Evolutionary conservation across 2,888 invertebrate species (phyloP).

Genomic region (Byasa hedistus): DNA sequence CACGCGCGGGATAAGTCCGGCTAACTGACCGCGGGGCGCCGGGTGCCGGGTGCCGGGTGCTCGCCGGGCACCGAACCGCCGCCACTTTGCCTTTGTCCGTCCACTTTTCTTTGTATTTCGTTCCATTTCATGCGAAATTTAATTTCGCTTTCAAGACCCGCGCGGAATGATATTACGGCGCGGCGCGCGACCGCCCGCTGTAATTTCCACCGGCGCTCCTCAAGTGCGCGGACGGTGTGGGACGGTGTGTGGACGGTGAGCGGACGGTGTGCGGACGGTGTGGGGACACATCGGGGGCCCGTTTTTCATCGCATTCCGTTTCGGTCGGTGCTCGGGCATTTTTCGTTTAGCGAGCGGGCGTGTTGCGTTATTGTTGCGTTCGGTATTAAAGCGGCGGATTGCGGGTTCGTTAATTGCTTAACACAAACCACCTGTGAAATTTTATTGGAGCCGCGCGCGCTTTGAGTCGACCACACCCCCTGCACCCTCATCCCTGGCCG

Average conservation of each 20-base stretch:
- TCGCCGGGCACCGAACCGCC: slow-evolving; percentile 23
- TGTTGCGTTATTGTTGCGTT: slow-evolving; percentile 38
- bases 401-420: slow-evolving; percentile 73
- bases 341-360: slow-evolving; percentile 58
- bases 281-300: no score
- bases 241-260: no score
- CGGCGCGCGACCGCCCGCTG: slow-evolving; percentile 66
- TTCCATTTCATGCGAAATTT: slow-evolving; percentile 80
- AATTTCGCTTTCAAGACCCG: slow-evolving; percentile 80
- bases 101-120: slow-evolving; percentile 77
- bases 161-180: slow-evolving; percentile 75
- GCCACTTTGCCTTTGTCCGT: slow-evolving; percentile 71
- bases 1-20: slow-evolving; percentile 46
- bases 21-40: slow-evolving; percentile 63
- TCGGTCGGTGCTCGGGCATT: slow-evolving; percentile 43
- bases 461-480: slow-evolving; percentile 43
- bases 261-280: no score
- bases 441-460: slow-evolving; percentile 49
- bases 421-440: slow-evolving; percentile 65
- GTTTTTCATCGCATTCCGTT: slow-evolving; percentile 42
- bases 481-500: slow-evolving; percentile 34
- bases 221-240: no score
- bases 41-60: slow-evolving; percentile 40
- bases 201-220: slow-evolving; percentile 51
- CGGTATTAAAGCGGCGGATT: slow-evolving; percentile 74